Evolutionary conservation across 1,140 invertebrate genomes (phyloP).

Genomic region (Zaprionus africanus): DNA sequence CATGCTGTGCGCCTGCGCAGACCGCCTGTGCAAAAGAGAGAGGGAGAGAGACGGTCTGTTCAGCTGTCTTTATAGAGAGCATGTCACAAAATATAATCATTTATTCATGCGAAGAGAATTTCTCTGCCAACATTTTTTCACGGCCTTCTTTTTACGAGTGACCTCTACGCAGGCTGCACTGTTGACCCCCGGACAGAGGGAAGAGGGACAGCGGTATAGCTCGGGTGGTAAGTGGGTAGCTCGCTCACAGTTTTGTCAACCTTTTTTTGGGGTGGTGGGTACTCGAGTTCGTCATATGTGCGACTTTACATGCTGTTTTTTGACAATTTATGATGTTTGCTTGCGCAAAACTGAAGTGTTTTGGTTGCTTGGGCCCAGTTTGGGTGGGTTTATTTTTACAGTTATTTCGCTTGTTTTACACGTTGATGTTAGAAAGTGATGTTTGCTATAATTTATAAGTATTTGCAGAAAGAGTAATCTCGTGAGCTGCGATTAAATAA

Average conservation of each 20-base stretch:
- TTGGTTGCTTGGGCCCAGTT: conserved; percentile 31
- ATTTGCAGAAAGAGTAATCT: not conserved
- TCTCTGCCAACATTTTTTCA: conserved; percentile 50
- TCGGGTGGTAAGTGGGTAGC: conserved; percentile 41
- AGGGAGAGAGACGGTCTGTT: conserved; percentile 12
- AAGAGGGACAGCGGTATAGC: not conserved
- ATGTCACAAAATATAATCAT: conserved; percentile 39
- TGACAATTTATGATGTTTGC: conserved; percentile 48
- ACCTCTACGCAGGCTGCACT: conserved; percentile 48
- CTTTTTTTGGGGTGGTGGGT: conserved; percentile 29
- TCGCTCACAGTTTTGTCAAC: conserved; percentile 51
- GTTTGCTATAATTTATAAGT: not conserved
- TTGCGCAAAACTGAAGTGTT: conserved; percentile 40
- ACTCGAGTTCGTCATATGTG: not conserved
- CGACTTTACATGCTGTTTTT: conserved; percentile 32
- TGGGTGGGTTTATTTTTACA: conserved; percentile 9
- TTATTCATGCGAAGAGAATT: conserved; percentile 44
- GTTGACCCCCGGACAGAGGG: conserved; percentile 55
- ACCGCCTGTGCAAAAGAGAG: not conserved
- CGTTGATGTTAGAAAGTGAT: not conserved
- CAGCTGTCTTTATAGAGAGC: conserved; percentile 62
- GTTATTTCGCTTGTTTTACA: conserved; percentile 9
- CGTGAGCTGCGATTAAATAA: not conserved
- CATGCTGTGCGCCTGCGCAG: conserved; percentile 71
- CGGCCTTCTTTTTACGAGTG: conserved; percentile 57